phyloP scores from a whole-genome alignment of 1,140 invertebrate genomes.

The Neodiprion lecontei region DNA sequence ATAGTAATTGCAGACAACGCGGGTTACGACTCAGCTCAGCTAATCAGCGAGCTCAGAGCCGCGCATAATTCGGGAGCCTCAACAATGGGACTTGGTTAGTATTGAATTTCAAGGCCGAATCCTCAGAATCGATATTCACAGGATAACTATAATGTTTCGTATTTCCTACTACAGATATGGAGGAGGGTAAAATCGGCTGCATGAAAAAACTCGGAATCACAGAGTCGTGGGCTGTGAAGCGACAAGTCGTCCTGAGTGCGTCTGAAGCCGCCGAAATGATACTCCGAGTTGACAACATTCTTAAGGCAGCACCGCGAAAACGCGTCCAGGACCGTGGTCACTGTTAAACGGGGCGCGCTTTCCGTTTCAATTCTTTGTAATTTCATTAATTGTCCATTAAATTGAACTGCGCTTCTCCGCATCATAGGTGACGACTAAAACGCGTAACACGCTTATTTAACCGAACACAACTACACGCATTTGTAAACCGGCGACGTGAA shows the following conservation, averaged over 20 bases:
- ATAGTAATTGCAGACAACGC: slow-evolving; percentile 98
- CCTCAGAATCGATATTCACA: slow-evolving; percentile 8
- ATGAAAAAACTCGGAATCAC: slow-evolving; percentile 92
- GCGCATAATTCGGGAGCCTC: slow-evolving; percentile 80
- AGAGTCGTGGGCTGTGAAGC: slow-evolving; percentile 96
- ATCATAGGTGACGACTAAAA: neutral
- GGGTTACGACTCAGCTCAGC: slow-evolving; percentile 96
- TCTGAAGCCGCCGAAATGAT: slow-evolving; percentile 99
- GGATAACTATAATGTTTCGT: slow-evolving; percentile 5
- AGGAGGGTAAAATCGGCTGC: slow-evolving; percentile 81
- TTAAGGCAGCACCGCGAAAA: slow-evolving; percentile 92
- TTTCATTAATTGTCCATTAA: neutral
- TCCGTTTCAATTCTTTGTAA: neutral
- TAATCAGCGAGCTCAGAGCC: slow-evolving; percentile 90
- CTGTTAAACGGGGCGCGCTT: slow-evolving; percentile 70
- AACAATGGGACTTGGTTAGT: slow-evolving; percentile 84
- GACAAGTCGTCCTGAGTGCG: slow-evolving; percentile 93
- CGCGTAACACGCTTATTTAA: slow-evolving; percentile 7
- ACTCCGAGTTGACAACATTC: slow-evolving; percentile 96
- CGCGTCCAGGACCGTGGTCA: slow-evolving; percentile 86
- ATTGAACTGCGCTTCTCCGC: neutral
- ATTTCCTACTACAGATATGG: slow-evolving; percentile 76
- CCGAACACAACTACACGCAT: neutral
- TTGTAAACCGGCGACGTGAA: neutral
- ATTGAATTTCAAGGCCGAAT: slow-evolving; percentile 5